Evolutionary conservation across 2,888 invertebrate species (phyloP).

Genomic region (Diadromus collaris): DNA sequence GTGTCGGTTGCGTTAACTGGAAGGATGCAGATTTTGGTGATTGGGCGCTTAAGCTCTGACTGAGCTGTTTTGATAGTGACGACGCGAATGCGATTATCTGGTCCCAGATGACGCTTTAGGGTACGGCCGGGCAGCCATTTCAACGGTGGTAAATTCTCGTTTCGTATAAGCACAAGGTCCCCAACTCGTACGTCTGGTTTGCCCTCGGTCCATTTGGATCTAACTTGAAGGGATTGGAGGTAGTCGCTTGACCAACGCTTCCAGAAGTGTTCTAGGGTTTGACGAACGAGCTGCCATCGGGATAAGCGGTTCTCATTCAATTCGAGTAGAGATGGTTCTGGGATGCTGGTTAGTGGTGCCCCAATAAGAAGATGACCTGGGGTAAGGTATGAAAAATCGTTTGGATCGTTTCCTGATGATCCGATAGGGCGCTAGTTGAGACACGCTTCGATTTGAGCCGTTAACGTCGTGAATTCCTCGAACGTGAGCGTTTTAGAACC

Average conservation of each 20-base stretch:
- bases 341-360: constrained; percentile 9
- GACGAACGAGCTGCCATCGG: too few species aligned
- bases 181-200: not conserved
- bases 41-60: constrained; percentile 14
- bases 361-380: constrained; percentile 44
- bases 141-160: constrained; percentile 2
- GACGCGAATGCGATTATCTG: constrained; percentile 5
- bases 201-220: too few species aligned
- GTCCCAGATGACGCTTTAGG: not conserved
- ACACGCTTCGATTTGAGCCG: constrained; percentile 47
- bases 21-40: constrained; percentile 10
- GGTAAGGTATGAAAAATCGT: constrained; percentile 24
- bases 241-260: too few species aligned
- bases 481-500: too few species aligned
- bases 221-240: too few species aligned
- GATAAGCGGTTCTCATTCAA: not conserved
- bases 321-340: constrained; percentile 31
- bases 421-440: constrained; percentile 58
- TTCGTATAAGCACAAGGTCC: not conserved
- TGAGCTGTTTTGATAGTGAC: not conserved
- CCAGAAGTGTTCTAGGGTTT: too few species aligned
- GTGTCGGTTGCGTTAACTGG: not conserved
- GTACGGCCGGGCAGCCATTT: constrained; percentile 32
- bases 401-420: constrained; percentile 47
- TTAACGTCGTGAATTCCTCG: constrained; percentile 40